phyloP scores from a whole-genome alignment of 2,113 vertebrate genomes.

The Pogona vitticeps region DNA sequence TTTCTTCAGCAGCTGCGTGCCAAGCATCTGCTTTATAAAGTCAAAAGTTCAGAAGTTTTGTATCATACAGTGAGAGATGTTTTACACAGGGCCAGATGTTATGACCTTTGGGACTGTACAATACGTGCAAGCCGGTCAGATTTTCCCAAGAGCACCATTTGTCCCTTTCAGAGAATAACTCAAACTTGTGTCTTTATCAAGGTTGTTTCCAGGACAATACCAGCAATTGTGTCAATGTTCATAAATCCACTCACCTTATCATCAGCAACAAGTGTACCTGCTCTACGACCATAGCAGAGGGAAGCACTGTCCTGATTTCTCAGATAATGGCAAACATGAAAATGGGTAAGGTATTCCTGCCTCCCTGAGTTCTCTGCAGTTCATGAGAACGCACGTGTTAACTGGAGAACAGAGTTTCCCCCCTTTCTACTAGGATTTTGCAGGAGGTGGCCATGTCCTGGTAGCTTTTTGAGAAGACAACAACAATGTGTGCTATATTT shows the following conservation, averaged over 20 bases:
- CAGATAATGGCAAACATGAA: not conserved
- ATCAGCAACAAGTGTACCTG: not conserved
- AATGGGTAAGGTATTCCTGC: not conserved
- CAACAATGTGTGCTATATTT: not conserved
- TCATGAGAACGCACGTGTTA: not conserved
- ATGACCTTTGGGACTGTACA: not conserved
- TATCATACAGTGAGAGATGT: not conserved
- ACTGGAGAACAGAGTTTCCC: not conserved
- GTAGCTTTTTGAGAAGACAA: not conserved
- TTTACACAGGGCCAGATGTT: not conserved
- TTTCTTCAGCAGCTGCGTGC: not conserved
- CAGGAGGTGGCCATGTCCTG: not conserved
- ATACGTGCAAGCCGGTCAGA: not conserved
- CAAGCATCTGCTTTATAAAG: not conserved
- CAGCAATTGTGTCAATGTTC: not conserved
- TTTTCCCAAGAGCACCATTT: not conserved
- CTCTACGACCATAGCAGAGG: not conserved
- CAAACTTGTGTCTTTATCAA: not conserved
- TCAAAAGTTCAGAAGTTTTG: not conserved
- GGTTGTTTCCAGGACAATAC: not conserved
- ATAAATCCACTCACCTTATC: not conserved
- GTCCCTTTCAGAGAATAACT: not conserved
- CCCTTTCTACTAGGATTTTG: not conserved
- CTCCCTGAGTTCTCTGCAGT: too few species aligned
- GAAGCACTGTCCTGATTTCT: not conserved